Percentiles rank a stretch among this genome's conserved stretches.
Evolutionary conservation across 2,113 vertebrate species (phyloP).

Genomic region (Brachyhypopomus occidentalis): DNA sequence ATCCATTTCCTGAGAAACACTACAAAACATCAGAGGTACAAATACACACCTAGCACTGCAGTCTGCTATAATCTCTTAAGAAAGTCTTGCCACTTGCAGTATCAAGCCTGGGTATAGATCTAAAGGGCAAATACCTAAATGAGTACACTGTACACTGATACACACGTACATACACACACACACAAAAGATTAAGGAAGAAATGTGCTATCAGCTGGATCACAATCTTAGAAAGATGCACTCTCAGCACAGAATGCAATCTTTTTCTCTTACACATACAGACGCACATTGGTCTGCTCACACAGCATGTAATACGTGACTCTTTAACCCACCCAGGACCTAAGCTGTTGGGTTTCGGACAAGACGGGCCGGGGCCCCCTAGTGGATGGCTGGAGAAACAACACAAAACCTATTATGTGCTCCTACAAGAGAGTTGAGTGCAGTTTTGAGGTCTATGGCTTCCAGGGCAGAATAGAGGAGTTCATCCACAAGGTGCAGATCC

Average conservation of each 20-base stretch:
- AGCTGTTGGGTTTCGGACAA: slow-evolving; percentile 74
- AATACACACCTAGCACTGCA: slow-evolving; percentile 7
- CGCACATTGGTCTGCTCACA: slow-evolving; percentile 51
- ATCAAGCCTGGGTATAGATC: not conserved
- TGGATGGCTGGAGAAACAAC: slow-evolving; percentile 70
- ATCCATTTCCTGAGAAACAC: slow-evolving; percentile 75
- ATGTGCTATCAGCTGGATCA: slow-evolving; percentile 23
- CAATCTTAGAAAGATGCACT: slow-evolving; percentile 12
- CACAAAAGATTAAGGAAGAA: slow-evolving; percentile 25
- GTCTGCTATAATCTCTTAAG: slow-evolving; percentile 14
- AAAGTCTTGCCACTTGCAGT: not conserved
- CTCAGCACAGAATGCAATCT: not conserved
- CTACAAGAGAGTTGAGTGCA: slow-evolving; percentile 79
- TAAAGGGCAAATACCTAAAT: slow-evolving; percentile 31
- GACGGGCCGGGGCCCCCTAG: slow-evolving; percentile 77
- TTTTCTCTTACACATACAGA: slow-evolving; percentile 30
- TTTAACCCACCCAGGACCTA: slow-evolving; percentile 71
- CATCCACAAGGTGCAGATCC: slow-evolving; percentile 71
- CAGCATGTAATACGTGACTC: slow-evolving; percentile 56
- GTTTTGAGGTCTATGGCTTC: slow-evolving; percentile 80
- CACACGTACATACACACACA: slow-evolving; percentile 17
- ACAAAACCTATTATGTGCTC: slow-evolving; percentile 80
- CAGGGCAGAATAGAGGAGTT: slow-evolving; percentile 79
- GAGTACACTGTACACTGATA: not conserved
- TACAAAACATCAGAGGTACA: slow-evolving; percentile 72